phyloP scores from a whole-genome alignment of 1,140 invertebrate genomes.

The Parasteatoda tepidariorum region DNA sequence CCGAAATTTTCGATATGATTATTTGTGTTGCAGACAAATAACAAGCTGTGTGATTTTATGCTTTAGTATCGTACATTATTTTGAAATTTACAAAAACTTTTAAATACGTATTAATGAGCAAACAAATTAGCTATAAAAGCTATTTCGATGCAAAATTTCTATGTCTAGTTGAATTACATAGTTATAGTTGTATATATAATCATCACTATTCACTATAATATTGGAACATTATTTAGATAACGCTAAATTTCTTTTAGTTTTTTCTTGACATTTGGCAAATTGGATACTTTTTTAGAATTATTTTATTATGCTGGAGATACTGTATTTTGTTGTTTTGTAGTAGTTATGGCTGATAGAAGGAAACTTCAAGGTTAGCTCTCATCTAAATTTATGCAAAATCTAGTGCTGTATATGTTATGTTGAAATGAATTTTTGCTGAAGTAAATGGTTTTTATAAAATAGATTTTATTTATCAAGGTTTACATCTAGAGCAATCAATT shows the following conservation, averaged over 20 bases:
- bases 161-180: too few relatives aligned
- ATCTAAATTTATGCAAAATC: too few relatives aligned
- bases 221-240: background rate
- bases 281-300: conserved; percentile 44
- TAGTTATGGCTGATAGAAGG: conserved; percentile 98
- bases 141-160: too few relatives aligned
- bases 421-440: too few relatives aligned
- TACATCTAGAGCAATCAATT: too few relatives aligned
- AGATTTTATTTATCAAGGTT: too few relatives aligned
- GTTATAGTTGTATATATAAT: too few relatives aligned
- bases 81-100: background rate
- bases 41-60: background rate
- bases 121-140: too few relatives aligned
- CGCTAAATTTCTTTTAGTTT: background rate
- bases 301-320: conserved; percentile 58
- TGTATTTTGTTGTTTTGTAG: conserved; percentile 73
- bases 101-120: background rate
- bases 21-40: background rate
- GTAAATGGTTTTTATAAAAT: too few relatives aligned
- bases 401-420: too few relatives aligned
- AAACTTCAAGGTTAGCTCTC: conserved; percentile 91
- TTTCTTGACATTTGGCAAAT: conserved; percentile 55
- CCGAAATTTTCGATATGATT: background rate
- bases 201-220: too few relatives aligned
- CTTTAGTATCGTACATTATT: background rate